Evolutionary conservation across 2,888 invertebrate species (phyloP).

Genomic region (Leptinotarsa tumamoca): DNA sequence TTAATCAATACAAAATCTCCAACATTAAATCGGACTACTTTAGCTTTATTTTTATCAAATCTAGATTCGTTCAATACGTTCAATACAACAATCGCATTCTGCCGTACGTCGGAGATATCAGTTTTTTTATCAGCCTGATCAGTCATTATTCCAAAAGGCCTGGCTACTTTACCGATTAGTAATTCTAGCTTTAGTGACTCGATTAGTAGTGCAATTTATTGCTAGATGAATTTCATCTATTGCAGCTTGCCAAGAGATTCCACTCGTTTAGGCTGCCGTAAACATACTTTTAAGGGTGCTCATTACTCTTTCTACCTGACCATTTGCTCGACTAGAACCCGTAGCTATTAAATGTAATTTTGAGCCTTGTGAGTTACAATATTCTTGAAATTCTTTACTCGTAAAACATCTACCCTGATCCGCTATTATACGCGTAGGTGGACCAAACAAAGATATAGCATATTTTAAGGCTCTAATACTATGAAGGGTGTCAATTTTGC

Average conservation of each 20-base stretch:
- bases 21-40: background rate
- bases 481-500: background rate
- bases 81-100: no score
- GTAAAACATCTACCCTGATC: constrained; percentile 29
- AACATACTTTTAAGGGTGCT: constrained; percentile 27
- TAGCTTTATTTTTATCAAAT: no score
- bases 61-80: no score
- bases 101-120: no score
- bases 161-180: no score
- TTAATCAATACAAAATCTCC: background rate
- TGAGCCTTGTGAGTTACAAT: constrained; percentile 18
- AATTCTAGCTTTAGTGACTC: no score
- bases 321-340: constrained; percentile 11
- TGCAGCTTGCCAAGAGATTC: no score
- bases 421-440: background rate
- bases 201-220: no score
- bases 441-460: constrained; percentile 15
- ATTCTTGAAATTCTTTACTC: constrained; percentile 22
- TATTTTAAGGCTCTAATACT: constrained; percentile 17
- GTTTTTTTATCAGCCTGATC: no score
- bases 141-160: no score
- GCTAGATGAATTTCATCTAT: no score
- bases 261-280: no score
- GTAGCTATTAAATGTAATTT: constrained; percentile 22
- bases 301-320: constrained; percentile 26